Conservation (phyloP, 2,888 invertebrate species). For the Ametastegia equiseti region DNA sequence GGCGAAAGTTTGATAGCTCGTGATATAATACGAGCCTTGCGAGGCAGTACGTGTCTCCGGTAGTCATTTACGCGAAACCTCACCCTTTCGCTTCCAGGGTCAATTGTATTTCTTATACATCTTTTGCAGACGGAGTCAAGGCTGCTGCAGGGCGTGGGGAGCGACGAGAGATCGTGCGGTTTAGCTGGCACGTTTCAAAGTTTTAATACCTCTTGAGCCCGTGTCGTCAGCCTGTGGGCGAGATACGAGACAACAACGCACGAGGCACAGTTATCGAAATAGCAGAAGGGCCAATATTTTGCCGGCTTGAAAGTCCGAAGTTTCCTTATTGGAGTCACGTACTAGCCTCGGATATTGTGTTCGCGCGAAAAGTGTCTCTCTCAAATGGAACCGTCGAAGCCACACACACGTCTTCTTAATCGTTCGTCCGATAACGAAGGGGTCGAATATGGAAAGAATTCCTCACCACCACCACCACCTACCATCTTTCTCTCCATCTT, state of each 20-base stretch:
- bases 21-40: constrained; percentile 26
- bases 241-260: constrained; percentile 39
- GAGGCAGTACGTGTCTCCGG: constrained; percentile 17
- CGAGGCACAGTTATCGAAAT: constrained; percentile 60
- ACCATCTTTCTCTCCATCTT: constrained; percentile 57
- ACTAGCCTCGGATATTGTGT: constrained; percentile 73
- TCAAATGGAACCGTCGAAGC: constrained; percentile 68
- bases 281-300: constrained; percentile 50
- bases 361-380: constrained; percentile 72
- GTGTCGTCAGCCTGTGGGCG: constrained; percentile 26
- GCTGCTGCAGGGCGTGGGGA: neutral
- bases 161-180: constrained; percentile 21
- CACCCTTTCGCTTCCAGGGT: constrained; percentile 12
- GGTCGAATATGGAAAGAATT: constrained; percentile 39
- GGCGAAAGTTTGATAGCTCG: constrained; percentile 19
- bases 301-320: constrained; percentile 60
- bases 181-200: constrained; percentile 37
- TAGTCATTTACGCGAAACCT: constrained; percentile 26
- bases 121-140: constrained; percentile 15
- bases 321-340: constrained; percentile 72
- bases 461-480: constrained; percentile 53
- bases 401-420: constrained; percentile 44
- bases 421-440: constrained; percentile 41
- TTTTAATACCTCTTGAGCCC: constrained; percentile 44
- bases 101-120: constrained; percentile 44